A percentile compares a stretch with the other conserved stretches of the same genome.
phyloP scores from a whole-genome alignment of 2,888 invertebrate species.

The Salticus scenicus region DNA sequence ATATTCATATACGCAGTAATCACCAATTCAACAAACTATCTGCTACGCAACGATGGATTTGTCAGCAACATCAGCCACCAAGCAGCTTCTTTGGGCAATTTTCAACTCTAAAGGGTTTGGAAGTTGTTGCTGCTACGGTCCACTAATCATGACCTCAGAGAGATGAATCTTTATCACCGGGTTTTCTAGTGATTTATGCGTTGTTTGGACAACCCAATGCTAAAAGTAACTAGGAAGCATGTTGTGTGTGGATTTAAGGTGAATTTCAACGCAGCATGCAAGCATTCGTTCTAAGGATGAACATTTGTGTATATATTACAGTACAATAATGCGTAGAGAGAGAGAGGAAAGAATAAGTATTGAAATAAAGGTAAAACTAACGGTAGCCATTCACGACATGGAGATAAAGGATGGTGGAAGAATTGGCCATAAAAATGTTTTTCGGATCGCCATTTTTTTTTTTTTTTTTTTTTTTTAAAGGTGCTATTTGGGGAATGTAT shows the following conservation, averaged over 20 bases:
- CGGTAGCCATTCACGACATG: too few relatives aligned
- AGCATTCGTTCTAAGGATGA: too few relatives aligned
- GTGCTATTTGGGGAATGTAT: too few relatives aligned
- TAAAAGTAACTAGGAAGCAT: background rate
- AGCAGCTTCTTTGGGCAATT: background rate
- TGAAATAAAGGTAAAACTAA: too few relatives aligned
- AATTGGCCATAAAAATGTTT: too few relatives aligned
- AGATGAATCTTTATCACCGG: background rate
- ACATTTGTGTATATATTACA: too few relatives aligned
- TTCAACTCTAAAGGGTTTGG: background rate
- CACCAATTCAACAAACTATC: background rate
- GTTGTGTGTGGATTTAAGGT: background rate
- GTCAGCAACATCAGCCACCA: background rate
- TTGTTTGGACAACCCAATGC: background rate
- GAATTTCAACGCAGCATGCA: background rate
- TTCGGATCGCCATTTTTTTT: too few relatives aligned
- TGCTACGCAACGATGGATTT: constrained; percentile 6
- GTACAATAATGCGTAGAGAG: too few relatives aligned
- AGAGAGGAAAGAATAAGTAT: too few relatives aligned
- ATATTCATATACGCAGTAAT: background rate
- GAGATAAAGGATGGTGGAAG: too few relatives aligned
- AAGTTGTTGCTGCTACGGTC: background rate
- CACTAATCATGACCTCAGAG: background rate
- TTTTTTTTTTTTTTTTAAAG: too few relatives aligned
- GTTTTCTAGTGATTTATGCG: background rate